Base-by-base conservation (phyloP, 2,888 invertebrate genomes). In the Amphipoea lucens region DNA sequence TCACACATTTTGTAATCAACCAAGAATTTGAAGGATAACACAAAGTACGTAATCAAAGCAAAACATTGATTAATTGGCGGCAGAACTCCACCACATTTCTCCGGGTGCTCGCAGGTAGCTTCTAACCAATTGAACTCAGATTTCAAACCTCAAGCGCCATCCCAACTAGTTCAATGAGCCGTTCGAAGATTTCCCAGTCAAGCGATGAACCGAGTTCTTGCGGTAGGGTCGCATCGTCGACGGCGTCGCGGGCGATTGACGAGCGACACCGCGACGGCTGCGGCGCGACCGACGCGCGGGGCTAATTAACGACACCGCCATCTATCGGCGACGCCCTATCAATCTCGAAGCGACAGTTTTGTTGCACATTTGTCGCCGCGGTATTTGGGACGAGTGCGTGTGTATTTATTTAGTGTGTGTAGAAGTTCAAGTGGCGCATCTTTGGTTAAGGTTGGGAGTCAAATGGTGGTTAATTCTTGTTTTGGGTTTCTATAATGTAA, bases 301-400 rank as follows among this genome's bases (percentile, higher is more conserved):
- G 94, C 92, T 95, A 96, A 96, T 96, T 96, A 96, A 95, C 94
- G 92, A 89, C 92, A 92, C 90, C 92, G 94, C 94, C 95, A 95
- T 96, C 95, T 95, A 95, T 95, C 94, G 94, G 94, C 91, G 93
- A 95, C 95, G 95, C 93, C 90, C 93, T 93, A 96, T 96, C 95
- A 94, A 96, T 96, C 95, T 95, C 90, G 74, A 84, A 84, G 91
- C 87, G 93, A 90, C 92, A 91, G 92, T 91, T 92, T 91, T 91
- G 92, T 90, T 91, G 89, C 89, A 89, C 92, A 94, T 95, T 95
- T 95, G 94, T 95, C 94, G 92, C 88, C 63, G 68, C 89, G 83
- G 84, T 87, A 89, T 86, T 86, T 81, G 84, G 88, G 78, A 67
- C 76, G 84, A 82, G 74, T 76, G 73, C 70, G 78, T 84, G 77